A percentile compares a stretch with the other conserved stretches of the same genome.
phyloP scores from a whole-genome alignment of 2,797 vertebrate genomes.

The Esox masquinongy region DNA sequence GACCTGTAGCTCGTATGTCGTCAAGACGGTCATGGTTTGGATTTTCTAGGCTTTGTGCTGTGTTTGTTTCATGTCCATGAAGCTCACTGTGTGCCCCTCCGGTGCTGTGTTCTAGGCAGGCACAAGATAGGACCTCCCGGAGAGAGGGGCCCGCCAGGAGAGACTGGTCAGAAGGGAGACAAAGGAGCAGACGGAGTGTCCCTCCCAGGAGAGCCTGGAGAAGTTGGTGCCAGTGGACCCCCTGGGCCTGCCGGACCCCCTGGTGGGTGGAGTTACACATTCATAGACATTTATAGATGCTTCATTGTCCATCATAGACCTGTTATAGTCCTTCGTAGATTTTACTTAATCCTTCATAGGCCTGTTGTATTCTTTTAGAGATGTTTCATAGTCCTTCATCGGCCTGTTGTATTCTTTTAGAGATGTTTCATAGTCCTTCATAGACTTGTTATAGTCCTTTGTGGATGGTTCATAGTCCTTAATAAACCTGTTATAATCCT shows the following conservation, averaged over 20 bases:
- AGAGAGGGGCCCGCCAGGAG: constrained; percentile 81
- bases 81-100: constrained; percentile 1
- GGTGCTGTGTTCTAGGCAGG: constrained; percentile 55
- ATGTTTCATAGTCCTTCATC: too few relatives aligned
- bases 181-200: constrained; percentile 81
- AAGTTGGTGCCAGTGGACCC: constrained; percentile 76
- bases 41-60: not conserved
- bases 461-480: not conserved
- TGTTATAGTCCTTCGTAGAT: not conserved
- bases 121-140: constrained; percentile 74
- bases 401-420: too few relatives aligned
- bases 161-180: constrained; percentile 86
- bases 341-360: too few relatives aligned
- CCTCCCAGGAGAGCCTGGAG: constrained; percentile 82
- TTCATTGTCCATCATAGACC: not conserved
- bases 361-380: too few relatives aligned
- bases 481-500: not conserved
- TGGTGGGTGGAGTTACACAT: constrained; percentile 52
- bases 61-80: not conserved
- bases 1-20: not conserved
- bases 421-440: too few relatives aligned
- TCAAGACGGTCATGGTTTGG: not conserved
- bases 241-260: constrained; percentile 81
- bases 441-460: too few relatives aligned
- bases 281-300: not conserved